Percentiles rank a stretch among this genome's conserved stretches.
Evolutionary conservation across 2,113 vertebrate genomes (phyloP).

Genomic region (Pseudopodoces humilis): DNA sequence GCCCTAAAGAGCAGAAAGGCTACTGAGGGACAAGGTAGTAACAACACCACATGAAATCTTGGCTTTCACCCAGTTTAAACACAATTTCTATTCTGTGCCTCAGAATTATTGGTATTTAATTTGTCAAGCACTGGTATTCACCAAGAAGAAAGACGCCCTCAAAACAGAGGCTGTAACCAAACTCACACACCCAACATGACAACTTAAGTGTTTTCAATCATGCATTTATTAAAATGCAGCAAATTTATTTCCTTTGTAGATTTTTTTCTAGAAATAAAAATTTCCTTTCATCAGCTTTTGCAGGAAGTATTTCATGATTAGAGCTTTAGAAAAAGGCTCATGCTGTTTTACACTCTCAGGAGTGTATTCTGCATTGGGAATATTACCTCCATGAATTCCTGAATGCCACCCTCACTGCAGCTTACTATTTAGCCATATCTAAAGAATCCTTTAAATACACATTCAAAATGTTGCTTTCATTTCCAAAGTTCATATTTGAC

Average conservation of each 20-base stretch:
- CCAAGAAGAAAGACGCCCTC: not conserved
- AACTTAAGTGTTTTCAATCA: not conserved
- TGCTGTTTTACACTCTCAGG: not conserved
- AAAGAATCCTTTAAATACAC: not conserved
- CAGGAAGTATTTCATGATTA: not conserved
- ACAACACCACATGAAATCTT: not conserved
- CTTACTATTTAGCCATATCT: not conserved
- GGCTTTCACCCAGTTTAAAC: not conserved
- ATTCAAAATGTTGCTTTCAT: not conserved
- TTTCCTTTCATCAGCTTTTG: not conserved
- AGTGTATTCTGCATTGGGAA: not conserved
- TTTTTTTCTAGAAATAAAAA: not conserved
- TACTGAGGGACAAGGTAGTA: not conserved
- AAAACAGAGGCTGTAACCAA: not conserved
- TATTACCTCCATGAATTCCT: not conserved
- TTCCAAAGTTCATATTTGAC: not conserved
- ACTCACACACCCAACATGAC: not conserved
- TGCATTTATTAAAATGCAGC: not conserved
- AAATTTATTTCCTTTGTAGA: not conserved
- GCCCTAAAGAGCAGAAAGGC: not conserved
- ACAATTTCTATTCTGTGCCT: not conserved
- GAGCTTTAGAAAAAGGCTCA: not conserved
- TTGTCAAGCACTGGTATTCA: not conserved
- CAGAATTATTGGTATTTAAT: not conserved
- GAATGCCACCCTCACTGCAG: not conserved